Evolutionary conservation across 1,140 invertebrate genomes (phyloP), one percentile per base, ranked within the genome.

Genomic region (Trypoxylus dichotomus): DNA sequence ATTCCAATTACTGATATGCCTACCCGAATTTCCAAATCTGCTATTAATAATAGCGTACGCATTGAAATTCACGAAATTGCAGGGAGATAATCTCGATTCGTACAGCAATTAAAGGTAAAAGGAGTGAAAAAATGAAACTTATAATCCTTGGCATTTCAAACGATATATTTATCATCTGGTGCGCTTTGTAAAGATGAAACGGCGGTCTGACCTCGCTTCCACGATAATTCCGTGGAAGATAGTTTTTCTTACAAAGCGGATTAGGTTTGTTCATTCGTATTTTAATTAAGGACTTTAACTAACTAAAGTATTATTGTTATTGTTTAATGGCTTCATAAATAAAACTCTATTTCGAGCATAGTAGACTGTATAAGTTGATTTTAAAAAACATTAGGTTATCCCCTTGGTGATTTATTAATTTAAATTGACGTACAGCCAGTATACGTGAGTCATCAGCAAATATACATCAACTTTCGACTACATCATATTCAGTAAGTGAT

Each of bases 1-100:
- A 54, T 54, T 54, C 19, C 13, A 19, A 24, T 24, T 24, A 68
- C 27, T 8, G 27, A 68, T 68, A 54, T 19, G 19, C 47, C 19
- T 54, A 54, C 15, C n/a, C 47, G 47, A 6, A 68, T 68, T 68
- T 68, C 60, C 60, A 68, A 68, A 68, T 68, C 60, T 8, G 19
- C 60, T 68, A 68, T 68, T 68, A 29, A 68, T 68, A 27, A 68
- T 68, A 25, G 60, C 13, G 60, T 68, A 68, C 11, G 60, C 60
- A 25, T 29, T 68, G 60, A 29, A 24, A 68, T 29, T 27, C 60
- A 68, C 60, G 27, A 68, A 68, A 68, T 68, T 27, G 11, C 60
- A 25, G 60, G 60, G 60, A 21, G 60, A 68, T 68, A 68, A 68
- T 68, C 60, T 68, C 60, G 60, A 68, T 68, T 68, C 60, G 60